Evolutionary conservation across 2,888 invertebrate species (phyloP), one percentile per base, ranked within the genome.

Genomic region (Lasioglossum vierecki): DNA sequence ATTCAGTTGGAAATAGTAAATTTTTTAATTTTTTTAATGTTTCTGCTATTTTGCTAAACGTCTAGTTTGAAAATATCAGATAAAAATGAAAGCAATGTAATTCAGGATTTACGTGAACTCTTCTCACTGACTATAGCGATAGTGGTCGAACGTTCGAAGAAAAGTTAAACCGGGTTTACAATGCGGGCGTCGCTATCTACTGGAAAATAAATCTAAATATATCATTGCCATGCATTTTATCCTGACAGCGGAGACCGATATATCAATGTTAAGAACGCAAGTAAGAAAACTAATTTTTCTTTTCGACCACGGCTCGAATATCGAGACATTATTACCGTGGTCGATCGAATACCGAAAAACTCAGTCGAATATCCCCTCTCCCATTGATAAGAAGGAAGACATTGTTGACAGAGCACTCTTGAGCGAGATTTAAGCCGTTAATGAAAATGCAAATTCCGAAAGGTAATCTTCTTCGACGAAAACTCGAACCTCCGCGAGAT

Each of bases 401-500:
- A 73, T 53, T 80, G 78, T 84, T 86, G 84, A 79, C 84, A 78
- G 84, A 86, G 74, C 80, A 80, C 83, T 85, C 81, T 81, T 70
- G 68, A 82, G 35, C 80, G 79, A 44, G 76, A 83, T 76, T 87
- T 82, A 80, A 90, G 83, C 79, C 84, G 88, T 80, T 88, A 88
- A 90, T 90, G 90, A 90, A 90, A 90, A 90, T 90, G 90, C 83
- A 90, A 90, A 88, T 88, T 77, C 39, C 46, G 44, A 53, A 76
- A 80, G 72, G 80, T 80, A 87, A 87, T 83, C 83, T 73, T 35
- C 77, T 41, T 18, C 46, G 73, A n/a, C 15, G 66, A 78, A 53
- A 73, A 30, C 76, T 82, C 35, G n/a, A 60, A 85, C 79, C 82
- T 53, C 39, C 15, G 68, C 60, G 35, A 35, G 80, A 89, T 89